Conservation (phyloP, 2,888 invertebrate genomes). For the Drosophila eohydei region DNA sequence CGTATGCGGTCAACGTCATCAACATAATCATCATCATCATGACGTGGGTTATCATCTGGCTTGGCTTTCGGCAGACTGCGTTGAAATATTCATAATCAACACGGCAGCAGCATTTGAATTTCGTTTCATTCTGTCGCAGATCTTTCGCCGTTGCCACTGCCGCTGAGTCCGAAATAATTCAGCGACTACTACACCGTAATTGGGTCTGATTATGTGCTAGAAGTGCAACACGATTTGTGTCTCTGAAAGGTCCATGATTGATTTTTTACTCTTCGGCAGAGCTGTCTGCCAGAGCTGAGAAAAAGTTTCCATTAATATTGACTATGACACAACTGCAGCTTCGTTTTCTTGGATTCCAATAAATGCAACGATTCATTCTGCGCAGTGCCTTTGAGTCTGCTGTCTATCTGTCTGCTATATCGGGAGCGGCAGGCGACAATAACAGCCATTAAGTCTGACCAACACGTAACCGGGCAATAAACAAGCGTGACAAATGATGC, state of each 20-base stretch:
- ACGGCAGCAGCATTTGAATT: conserved; percentile 47
- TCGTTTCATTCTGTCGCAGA: conserved; percentile 33
- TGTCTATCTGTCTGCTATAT: conserved; percentile 1
- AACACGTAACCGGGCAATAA: conserved; percentile 79
- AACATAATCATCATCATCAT: conserved; percentile 29
- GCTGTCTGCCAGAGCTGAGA: too few species aligned
- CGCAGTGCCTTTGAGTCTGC: background rate
- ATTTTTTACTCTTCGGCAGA: too few species aligned
- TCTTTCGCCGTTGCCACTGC: background rate
- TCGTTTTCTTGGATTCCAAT: conserved; percentile 17
- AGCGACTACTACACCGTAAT: conserved; percentile 34
- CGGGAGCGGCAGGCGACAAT: conserved; percentile 52
- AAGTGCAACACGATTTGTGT: background rate
- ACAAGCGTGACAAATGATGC: conserved; percentile 85
- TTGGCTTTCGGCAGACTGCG: conserved; percentile 29
- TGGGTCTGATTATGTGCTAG: background rate
- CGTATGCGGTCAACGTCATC: conserved; percentile 44
- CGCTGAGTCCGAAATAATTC: conserved; percentile 30
- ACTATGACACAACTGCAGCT: too few species aligned
- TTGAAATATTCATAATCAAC: conserved; percentile 76
- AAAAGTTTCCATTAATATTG: background rate
- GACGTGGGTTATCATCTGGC: conserved; percentile 33
- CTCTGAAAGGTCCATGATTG: background rate
- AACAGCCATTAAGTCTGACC: conserved; percentile 74
- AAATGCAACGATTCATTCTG: conserved; percentile 9